Conservation (phyloP, 2,888 invertebrate species). For the Lasius platythorax region DNA sequence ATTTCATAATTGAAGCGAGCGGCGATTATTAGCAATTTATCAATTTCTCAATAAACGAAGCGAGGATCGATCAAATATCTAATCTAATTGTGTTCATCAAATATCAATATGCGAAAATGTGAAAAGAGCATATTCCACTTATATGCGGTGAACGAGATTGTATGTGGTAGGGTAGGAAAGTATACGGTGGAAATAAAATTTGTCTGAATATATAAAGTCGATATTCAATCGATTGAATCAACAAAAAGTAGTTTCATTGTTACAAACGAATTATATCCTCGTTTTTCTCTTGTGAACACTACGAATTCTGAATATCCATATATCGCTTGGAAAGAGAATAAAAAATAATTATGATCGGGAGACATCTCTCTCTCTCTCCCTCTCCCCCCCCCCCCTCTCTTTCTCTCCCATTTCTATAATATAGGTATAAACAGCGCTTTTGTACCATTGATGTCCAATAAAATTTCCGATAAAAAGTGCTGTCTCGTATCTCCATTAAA, state of each 20-base stretch:
- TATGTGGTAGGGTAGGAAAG: not conserved
- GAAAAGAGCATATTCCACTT: not conserved
- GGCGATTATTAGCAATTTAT: not conserved
- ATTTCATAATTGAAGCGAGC: slow-evolving; percentile 2
- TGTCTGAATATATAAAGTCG: not conserved
- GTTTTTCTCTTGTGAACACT: not conserved
- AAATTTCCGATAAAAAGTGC: slow-evolving; percentile 32
- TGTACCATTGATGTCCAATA: slow-evolving; percentile 12
- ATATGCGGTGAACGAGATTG: not conserved
- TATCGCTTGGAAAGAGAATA: not conserved
- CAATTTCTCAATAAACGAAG: not conserved
- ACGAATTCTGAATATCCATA: not conserved
- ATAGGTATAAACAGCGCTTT: not conserved
- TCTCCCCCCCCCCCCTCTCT: not conserved
- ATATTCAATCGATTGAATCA: slow-evolving; percentile 17
- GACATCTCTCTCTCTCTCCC: not conserved
- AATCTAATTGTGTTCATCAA: not conserved
- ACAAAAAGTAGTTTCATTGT: slow-evolving; percentile 22
- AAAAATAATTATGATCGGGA: slow-evolving; percentile 12
- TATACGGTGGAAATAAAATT: slow-evolving; percentile 2
- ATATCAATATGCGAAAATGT: not conserved
- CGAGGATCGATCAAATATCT: not conserved
- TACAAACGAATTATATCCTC: slow-evolving; percentile 34
- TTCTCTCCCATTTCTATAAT: not conserved
- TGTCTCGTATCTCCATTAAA: slow-evolving; percentile 6